These are phyloP conservation scores for Oxycera nigricornis DNA, from an alignment of 2,888 invertebrate genomes.

Conservation along the genomic window DNA sequence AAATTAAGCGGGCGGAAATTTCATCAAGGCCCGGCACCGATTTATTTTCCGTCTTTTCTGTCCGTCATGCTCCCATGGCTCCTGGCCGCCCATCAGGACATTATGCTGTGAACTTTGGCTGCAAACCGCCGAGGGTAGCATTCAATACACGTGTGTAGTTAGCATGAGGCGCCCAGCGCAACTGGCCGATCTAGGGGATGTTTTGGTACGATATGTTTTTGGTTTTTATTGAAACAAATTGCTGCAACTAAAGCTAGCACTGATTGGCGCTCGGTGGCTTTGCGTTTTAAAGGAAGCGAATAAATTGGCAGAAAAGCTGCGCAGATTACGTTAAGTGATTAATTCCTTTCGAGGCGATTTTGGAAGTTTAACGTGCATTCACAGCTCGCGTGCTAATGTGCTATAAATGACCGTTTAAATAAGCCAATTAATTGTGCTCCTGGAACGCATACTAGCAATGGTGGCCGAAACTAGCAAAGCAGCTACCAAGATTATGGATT, in stretches of 20 bases:
- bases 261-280: slow-evolving; percentile 11
- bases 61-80: neutral
- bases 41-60: slow-evolving; percentile 11
- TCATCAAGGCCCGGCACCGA: slow-evolving; percentile 24
- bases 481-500: neutral
- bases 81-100: neutral
- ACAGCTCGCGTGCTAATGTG: slow-evolving; percentile 45
- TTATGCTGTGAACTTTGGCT: neutral
- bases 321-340: slow-evolving; percentile 45
- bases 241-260: slow-evolving; percentile 9
- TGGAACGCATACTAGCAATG: neutral
- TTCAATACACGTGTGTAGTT: neutral
- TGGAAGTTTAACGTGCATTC: slow-evolving; percentile 41
- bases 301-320: slow-evolving; percentile 42
- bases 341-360: slow-evolving; percentile 40
- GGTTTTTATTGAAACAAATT: slow-evolving; percentile 36
- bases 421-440: slow-evolving; percentile 41
- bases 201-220: slow-evolving; percentile 1
- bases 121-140: neutral
- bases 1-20: slow-evolving; percentile 31
- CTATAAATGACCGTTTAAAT: slow-evolving; percentile 44
- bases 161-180: neutral
- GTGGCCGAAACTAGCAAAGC: neutral
- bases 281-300: slow-evolving; percentile 34
- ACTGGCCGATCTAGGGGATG: neutral